These are phyloP conservation scores for Agonum fuliginosum DNA, from an alignment of 2,888 invertebrate genomes.

Conservation along the genomic window DNA sequence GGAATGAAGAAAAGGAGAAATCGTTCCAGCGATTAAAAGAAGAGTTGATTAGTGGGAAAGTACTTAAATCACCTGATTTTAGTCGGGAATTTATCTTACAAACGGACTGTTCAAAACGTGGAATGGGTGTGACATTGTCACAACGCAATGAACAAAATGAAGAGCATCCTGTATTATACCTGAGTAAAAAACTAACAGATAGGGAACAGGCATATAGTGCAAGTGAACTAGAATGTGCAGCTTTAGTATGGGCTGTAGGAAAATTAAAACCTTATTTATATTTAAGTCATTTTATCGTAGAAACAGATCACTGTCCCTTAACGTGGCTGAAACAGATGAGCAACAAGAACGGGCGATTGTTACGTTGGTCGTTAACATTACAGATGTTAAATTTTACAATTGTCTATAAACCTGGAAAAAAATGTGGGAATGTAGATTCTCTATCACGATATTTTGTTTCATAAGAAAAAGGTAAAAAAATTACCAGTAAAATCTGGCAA, in stretches of 20 bases:
- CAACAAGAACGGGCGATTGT: slow-evolving; percentile 20
- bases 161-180: slow-evolving; percentile 14
- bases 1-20: slow-evolving; percentile 6
- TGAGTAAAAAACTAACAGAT: slow-evolving; percentile 24
- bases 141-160: not conserved
- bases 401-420: slow-evolving; percentile 19
- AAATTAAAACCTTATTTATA: slow-evolving; percentile 7
- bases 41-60: slow-evolving; percentile 3
- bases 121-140: slow-evolving; percentile 25
- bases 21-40: slow-evolving; percentile 1
- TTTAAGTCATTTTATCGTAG: slow-evolving; percentile 10
- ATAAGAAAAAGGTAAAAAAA: not conserved
- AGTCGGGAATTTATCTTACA: slow-evolving; percentile 20
- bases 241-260: slow-evolving; percentile 23
- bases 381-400: slow-evolving; percentile 32
- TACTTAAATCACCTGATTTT: slow-evolving; percentile 7
- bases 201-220: slow-evolving; percentile 35
- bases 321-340: slow-evolving; percentile 17
- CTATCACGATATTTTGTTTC: slow-evolving; percentile 4
- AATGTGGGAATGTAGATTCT: slow-evolving; percentile 15
- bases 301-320: slow-evolving; percentile 21
- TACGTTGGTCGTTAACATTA: slow-evolving; percentile 22
- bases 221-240: slow-evolving; percentile 25
- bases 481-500: not conserved
- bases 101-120: slow-evolving; percentile 33